A percentile compares a stretch with the other conserved stretches of the same genome.
Conservation (phyloP, 2,888 invertebrate species). For the Hybos culiciformis region DNA sequence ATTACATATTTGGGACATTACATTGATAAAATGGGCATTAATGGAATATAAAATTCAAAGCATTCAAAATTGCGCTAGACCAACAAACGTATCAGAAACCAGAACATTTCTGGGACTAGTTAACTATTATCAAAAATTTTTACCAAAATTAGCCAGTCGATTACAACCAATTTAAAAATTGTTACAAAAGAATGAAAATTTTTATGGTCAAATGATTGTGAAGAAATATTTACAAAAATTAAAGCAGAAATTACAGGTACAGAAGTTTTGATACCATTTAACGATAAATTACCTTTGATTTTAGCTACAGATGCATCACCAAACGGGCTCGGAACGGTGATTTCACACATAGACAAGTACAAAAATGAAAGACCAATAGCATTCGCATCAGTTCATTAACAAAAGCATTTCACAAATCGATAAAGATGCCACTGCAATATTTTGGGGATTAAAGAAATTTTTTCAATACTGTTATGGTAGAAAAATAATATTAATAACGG, state of each 20-base stretch:
- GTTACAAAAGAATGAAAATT: not conserved
- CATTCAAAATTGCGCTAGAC: slow-evolving; percentile 15
- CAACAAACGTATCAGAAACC: slow-evolving; percentile 14
- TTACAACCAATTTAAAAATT: not conserved
- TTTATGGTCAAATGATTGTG: not conserved
- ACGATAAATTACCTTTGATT: slow-evolving; percentile 10
- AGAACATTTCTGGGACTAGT: slow-evolving; percentile 22
- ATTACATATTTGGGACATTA: no score
- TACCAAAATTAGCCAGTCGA: slow-evolving; percentile 14
- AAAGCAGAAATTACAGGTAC: no score
- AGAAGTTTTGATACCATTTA: slow-evolving; percentile 7
- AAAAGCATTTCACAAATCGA: slow-evolving; percentile 11
- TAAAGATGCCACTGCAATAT: slow-evolving; percentile 11
- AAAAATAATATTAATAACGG: slow-evolving; percentile 8
- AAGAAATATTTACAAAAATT: no score
- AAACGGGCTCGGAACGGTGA: slow-evolving; percentile 7
- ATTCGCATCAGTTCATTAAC: slow-evolving; percentile 5
- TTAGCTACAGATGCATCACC: slow-evolving; percentile 17
- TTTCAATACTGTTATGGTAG: slow-evolving; percentile 10
- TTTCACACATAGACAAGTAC: slow-evolving; percentile 4
- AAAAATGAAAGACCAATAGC: slow-evolving; percentile 10
- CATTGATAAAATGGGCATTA: slow-evolving; percentile 1
- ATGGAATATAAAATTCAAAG: slow-evolving; percentile 15
- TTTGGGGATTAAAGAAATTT: slow-evolving; percentile 10
- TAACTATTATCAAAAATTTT: slow-evolving; percentile 27